Conservation (phyloP, 2,797 vertebrate genomes). For the Cichlasoma orientale region DNA sequence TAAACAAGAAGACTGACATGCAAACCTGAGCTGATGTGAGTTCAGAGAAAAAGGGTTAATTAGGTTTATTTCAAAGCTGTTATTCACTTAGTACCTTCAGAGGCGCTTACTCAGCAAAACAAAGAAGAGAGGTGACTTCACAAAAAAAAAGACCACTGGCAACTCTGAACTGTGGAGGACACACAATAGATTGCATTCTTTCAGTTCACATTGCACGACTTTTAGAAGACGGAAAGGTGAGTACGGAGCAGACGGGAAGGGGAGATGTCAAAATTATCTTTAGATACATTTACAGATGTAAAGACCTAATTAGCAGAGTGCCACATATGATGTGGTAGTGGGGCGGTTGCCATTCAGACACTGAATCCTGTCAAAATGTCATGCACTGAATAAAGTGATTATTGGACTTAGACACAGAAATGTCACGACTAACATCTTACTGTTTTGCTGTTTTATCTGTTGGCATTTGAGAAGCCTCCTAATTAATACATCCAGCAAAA, state of each 20-base stretch:
- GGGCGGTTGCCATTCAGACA: not conserved
- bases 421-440: not conserved
- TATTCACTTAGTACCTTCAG: constrained; percentile 33
- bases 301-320: constrained; percentile 1
- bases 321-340: not conserved
- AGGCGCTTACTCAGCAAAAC: constrained; percentile 64
- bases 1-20: constrained; percentile 14
- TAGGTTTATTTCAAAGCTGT: constrained; percentile 60
- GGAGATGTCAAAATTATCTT: not conserved
- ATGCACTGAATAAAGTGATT: not conserved
- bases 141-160: constrained; percentile 32
- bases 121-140: constrained; percentile 60
- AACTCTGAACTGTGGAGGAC: constrained; percentile 23
- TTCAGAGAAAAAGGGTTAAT: constrained; percentile 64
- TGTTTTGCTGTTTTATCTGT: not conserved
- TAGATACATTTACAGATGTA: constrained; percentile 6
- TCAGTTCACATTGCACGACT: constrained; percentile 7
- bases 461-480: not conserved
- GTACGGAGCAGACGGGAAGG: not conserved
- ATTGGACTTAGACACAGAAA: constrained; percentile 8
- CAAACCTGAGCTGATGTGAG: constrained; percentile 23
- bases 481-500: constrained; percentile 18
- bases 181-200: constrained; percentile 4
- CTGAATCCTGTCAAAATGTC: constrained; percentile 18
- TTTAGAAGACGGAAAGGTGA: constrained; percentile 10